Conservation (phyloP, 2,113 vertebrate species). For the Gobio gobio region DNA sequence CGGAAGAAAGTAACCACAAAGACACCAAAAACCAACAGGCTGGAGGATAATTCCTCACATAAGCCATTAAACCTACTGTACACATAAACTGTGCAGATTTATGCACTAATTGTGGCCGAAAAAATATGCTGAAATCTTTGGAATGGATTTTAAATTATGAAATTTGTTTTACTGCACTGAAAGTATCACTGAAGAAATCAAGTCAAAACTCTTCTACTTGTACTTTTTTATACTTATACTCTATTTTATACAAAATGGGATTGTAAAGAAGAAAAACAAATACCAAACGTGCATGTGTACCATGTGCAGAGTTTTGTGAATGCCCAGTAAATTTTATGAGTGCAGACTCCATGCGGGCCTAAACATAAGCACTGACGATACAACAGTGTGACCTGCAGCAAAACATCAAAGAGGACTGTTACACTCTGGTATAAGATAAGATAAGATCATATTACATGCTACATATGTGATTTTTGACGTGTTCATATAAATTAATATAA, state of each 20-base stretch:
- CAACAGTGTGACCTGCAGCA: neutral
- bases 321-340: too few species aligned
- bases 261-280: too few species aligned
- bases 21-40: neutral
- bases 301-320: neutral
- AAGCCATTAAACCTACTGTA: neutral
- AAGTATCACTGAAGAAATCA: neutral
- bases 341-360: neutral
- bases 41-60: neutral
- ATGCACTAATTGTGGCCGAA: neutral
- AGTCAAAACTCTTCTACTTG: neutral
- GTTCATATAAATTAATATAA: neutral
- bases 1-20: constrained; percentile 1
- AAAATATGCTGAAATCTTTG: neutral
- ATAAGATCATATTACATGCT: neutral
- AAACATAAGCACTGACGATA: neutral
- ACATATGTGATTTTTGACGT: neutral
- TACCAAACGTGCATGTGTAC: neutral
- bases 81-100: constrained; percentile 6
- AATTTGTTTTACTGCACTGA: too few species aligned
- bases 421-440: neutral
- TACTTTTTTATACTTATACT: too few species aligned
- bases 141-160: neutral
- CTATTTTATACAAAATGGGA: too few species aligned
- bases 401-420: neutral